A percentile compares a stretch with the other conserved stretches of the same genome.
Evolutionary conservation across 2,113 vertebrate genomes (phyloP).

Genomic region (Anser cygnoides): DNA sequence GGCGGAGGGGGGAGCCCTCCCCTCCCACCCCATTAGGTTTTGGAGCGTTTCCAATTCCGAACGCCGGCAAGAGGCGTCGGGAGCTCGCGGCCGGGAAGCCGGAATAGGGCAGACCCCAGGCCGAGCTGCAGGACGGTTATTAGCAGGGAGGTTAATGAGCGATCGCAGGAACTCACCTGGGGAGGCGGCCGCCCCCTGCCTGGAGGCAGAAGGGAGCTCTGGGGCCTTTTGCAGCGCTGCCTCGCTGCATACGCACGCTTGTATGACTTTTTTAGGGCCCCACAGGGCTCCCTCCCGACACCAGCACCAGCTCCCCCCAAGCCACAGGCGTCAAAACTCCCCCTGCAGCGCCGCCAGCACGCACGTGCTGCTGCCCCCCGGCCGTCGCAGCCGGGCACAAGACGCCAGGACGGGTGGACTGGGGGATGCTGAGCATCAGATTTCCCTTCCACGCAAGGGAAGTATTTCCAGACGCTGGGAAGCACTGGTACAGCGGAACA

Average conservation of each 20-base stretch:
- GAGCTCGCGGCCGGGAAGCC: neutral
- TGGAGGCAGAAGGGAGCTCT: neutral
- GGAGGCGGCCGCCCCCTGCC: neutral
- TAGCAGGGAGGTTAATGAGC: slow-evolving; percentile 22
- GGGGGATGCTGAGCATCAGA: accelerated
- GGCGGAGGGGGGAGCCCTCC: neutral
- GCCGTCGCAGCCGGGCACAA: neutral
- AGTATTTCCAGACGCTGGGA: neutral
- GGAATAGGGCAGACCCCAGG: neutral
- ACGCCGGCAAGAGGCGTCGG: neutral
- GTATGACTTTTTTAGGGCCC: neutral
- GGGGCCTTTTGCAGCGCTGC: neutral
- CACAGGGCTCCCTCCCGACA: neutral
- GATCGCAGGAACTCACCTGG: neutral
- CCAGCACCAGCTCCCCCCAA: neutral
- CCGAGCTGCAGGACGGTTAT: neutral
- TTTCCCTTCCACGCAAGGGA: neutral
- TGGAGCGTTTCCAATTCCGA: neutral
- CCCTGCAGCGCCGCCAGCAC: neutral
- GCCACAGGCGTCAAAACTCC: neutral
- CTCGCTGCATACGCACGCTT: accelerated
- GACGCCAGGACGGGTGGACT: accelerated
- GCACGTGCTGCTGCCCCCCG: too few relatives aligned
- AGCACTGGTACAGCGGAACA: neutral
- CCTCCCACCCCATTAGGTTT: neutral